Conservation (phyloP, 30 jellyfish, hydroid and myxozoan genomes). For the Aurelia aurita complex sp. Pacific region DNA sequence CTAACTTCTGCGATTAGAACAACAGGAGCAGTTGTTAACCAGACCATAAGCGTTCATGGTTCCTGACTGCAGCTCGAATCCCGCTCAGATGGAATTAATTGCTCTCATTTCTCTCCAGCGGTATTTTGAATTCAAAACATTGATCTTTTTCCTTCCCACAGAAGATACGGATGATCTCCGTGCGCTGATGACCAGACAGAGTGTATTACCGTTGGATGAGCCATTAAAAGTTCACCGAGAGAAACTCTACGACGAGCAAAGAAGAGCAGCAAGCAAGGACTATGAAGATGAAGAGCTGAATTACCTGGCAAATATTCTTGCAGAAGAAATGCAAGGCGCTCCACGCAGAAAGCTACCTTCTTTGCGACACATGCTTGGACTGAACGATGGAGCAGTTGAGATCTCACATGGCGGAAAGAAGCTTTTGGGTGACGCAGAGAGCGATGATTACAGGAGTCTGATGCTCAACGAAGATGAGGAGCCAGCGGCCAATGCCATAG, state of each 20-base stretch:
- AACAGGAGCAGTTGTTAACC: too few relatives aligned
- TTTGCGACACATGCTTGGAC: background rate
- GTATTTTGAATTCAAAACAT: background rate
- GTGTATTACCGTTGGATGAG: background rate
- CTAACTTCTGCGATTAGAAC: too few relatives aligned
- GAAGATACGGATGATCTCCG: background rate
- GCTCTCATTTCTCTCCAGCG: background rate
- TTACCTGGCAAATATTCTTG: background rate
- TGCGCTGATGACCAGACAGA: background rate
- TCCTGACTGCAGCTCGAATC: background rate
- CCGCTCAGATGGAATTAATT: background rate
- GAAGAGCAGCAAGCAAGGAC: background rate
- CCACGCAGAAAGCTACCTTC: background rate
- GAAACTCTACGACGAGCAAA: background rate
- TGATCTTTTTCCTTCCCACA: background rate
- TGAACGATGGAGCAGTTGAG: background rate
- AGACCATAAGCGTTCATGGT: background rate
- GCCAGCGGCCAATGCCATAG: background rate
- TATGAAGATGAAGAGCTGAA: constrained; percentile 1
- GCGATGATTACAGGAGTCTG: too few relatives aligned
- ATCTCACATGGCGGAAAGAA: too few relatives aligned
- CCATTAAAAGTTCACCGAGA: background rate
- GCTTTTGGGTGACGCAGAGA: too few relatives aligned
- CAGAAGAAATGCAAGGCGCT: background rate
- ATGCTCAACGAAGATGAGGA: too few relatives aligned